Evolutionary conservation across 2,888 invertebrate genomes (phyloP).

Genomic region (Gastracanthus pulcherrimus): DNA sequence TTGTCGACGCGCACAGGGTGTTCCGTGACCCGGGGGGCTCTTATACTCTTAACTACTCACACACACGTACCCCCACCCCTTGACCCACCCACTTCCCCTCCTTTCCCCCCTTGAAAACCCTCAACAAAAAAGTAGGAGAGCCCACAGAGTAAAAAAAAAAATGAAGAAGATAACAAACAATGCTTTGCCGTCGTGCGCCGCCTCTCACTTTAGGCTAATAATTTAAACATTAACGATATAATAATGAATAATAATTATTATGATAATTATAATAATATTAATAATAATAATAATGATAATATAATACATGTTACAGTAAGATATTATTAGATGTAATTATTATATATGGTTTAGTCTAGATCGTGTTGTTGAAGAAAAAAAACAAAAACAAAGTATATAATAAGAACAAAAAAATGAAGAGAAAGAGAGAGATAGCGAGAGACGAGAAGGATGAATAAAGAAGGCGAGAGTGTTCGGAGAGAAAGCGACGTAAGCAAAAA

Average conservation of each 20-base stretch:
- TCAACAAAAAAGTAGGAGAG: constrained; percentile 67
- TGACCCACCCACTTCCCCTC: not conserved
- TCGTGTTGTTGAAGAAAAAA: constrained; percentile 77
- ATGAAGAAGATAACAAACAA: constrained; percentile 64
- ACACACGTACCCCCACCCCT: too few relatives aligned
- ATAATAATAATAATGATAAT: constrained; percentile 73
- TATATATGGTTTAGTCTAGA: constrained; percentile 77
- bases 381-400: constrained; percentile 66
- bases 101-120: not conserved
- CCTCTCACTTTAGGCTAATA: constrained; percentile 77
- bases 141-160: constrained; percentile 61
- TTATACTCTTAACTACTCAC: constrained; percentile 24
- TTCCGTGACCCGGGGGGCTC: constrained; percentile 72
- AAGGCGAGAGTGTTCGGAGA: constrained; percentile 47
- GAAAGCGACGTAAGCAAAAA: constrained; percentile 38
- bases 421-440: constrained; percentile 57
- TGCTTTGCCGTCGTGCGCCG: constrained; percentile 77
- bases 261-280: constrained; percentile 74
- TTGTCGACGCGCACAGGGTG: constrained; percentile 74
- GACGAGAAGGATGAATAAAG: constrained; percentile 36
- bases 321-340: constrained; percentile 78
- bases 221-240: constrained; percentile 75
- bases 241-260: constrained; percentile 67
- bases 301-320: constrained; percentile 77
- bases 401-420: constrained; percentile 43